Evolutionary conservation across 2,888 invertebrate species (phyloP).

Genomic region (Plutella xylostella): DNA sequence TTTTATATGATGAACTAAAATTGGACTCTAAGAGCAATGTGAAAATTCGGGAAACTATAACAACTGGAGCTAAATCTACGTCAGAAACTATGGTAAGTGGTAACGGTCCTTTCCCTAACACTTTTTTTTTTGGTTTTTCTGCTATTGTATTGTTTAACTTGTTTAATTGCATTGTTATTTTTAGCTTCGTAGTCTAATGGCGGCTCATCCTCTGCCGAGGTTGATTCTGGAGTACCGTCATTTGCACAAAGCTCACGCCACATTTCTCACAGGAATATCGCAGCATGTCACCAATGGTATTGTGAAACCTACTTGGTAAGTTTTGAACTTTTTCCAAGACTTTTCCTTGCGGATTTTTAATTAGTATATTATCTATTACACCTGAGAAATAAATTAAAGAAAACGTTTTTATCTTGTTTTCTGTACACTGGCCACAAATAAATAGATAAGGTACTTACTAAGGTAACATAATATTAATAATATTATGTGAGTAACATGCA

Average conservation of each 20-base stretch:
- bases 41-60: conserved; percentile 40
- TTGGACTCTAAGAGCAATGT: conserved; percentile 45
- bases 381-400: too few relatives aligned
- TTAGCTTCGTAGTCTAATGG: neutral
- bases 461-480: too few relatives aligned
- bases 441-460: too few relatives aligned
- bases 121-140: too few relatives aligned
- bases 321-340: too few relatives aligned
- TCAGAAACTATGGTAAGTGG: conserved; percentile 57
- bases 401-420: too few relatives aligned
- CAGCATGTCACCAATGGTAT: conserved; percentile 41
- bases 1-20: conserved; percentile 55
- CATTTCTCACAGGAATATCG: conserved; percentile 51
- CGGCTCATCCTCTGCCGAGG: conserved; percentile 47
- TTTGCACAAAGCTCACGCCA: conserved; percentile 56
- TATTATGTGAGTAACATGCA: too few relatives aligned
- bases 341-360: too few relatives aligned
- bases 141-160: neutral
- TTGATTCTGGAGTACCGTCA: conserved; percentile 57
- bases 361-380: too few relatives aligned
- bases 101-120: too few relatives aligned
- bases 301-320: conserved; percentile 51
- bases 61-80: conserved; percentile 51
- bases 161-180: neutral
- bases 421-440: too few relatives aligned